Conservation (phyloP, 2,888 invertebrate species). For the Crossocerus cetratus region DNA sequence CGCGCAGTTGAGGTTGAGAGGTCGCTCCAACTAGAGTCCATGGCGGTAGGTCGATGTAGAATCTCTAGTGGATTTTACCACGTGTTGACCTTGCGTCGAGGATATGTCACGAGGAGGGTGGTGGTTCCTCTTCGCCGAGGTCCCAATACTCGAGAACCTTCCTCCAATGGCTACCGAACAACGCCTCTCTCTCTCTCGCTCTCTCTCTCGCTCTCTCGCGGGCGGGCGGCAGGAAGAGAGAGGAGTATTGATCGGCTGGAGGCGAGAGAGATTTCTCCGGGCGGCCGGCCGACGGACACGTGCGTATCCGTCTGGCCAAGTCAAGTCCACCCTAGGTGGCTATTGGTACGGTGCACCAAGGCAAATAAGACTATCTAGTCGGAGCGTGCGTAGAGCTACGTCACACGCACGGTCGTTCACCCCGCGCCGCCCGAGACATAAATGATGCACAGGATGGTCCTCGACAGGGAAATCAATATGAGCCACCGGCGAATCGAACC, state of each 20-base stretch:
- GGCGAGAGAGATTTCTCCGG: too few relatives aligned
- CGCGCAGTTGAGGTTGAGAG: too few relatives aligned
- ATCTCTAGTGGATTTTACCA: too few relatives aligned
- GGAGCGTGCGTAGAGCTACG: slow-evolving; percentile 7
- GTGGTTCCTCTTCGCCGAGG: not conserved
- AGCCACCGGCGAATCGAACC: not conserved
- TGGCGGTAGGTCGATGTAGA: slow-evolving; percentile 14
- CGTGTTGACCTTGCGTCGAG: slow-evolving; percentile 16
- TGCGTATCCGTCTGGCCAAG: too few relatives aligned
- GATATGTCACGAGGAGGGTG: not conserved
- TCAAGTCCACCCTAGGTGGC: too few relatives aligned
- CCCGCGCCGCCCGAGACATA: not conserved
- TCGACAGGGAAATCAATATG: not conserved
- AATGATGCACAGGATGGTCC: slow-evolving; percentile 7
- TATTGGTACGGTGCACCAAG: too few relatives aligned
- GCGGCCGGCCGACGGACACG: too few relatives aligned
- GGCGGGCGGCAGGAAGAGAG: not conserved
- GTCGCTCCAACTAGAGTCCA: too few relatives aligned
- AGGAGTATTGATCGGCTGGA: not conserved
- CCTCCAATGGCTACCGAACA: too few relatives aligned
- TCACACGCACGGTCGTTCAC: slow-evolving; percentile 22
- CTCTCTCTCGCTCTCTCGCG: too few relatives aligned
- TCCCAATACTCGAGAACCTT: not conserved
- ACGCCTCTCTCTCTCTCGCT: too few relatives aligned
- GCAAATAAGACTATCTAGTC: not conserved